These are phyloP conservation scores for Eufriesea mexicana DNA, from an alignment of 1,140 invertebrate species.

Conservation along the genomic window DNA sequence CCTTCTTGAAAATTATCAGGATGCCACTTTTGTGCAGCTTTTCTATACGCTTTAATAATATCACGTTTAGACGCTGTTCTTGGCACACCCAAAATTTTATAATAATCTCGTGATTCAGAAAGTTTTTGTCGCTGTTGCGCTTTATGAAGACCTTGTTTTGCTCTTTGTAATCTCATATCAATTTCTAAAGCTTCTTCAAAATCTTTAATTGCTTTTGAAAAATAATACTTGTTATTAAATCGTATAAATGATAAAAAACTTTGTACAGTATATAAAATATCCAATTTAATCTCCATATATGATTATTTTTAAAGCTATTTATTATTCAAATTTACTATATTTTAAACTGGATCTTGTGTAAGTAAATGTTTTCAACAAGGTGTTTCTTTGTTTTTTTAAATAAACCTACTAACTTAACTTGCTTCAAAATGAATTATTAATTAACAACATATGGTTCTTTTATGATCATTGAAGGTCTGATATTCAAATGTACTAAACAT, in stretches of 20 bases:
- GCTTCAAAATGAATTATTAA: too few species aligned
- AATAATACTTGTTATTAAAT: slow-evolving; percentile 3
- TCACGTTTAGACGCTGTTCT: slow-evolving; percentile 95
- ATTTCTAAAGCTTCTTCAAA: slow-evolving; percentile 94
- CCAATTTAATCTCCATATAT: neutral
- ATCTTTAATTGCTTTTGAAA: slow-evolving; percentile 90
- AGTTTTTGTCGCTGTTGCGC: slow-evolving; percentile 98
- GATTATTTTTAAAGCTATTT: neutral
- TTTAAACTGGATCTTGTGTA: too few species aligned
- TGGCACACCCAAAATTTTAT: slow-evolving; percentile 96
- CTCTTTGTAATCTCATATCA: slow-evolving; percentile 90
- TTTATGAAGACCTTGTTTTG: slow-evolving; percentile 93
- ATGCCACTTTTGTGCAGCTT: slow-evolving; percentile 99
- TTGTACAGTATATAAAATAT: neutral
- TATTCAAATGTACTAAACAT: too few species aligned
- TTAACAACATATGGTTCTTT: too few species aligned
- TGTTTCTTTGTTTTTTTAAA: too few species aligned
- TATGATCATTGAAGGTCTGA: too few species aligned
- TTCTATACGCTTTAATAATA: slow-evolving; percentile 98
- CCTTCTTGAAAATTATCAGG: slow-evolving; percentile 96
- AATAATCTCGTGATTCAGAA: slow-evolving; percentile 97
- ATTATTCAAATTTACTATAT: too few species aligned
- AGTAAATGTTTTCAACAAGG: too few species aligned
- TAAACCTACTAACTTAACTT: too few species aligned
- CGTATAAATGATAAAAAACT: neutral